Evolutionary conservation across 2,888 invertebrate species (phyloP), one percentile per base, ranked within the genome.

Genomic region (Tinea pellionella): DNA sequence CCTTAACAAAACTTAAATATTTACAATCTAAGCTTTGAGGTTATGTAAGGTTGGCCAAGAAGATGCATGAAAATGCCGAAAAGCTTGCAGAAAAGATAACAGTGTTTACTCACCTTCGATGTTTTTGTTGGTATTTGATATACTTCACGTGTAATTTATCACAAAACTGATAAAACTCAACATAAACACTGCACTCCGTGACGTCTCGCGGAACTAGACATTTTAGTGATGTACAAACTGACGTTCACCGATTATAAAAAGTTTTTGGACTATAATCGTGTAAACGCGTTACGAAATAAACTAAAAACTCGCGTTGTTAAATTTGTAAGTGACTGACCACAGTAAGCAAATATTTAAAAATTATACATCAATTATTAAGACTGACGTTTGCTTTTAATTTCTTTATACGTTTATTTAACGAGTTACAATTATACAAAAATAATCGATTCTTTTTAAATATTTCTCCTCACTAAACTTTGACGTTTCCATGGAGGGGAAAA

Each of bases 101-200:
- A 53, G 12, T 24, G 61, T 63, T 61, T 61, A 76, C 80, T 74
- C 66, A 80, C 81, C 74, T 67, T 68, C 61, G 65, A 64, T 71
- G 63, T 70, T 64, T 65, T 65, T 67, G 66, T 67, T 67, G 67
- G 64, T 68, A 66, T 71, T 68, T 66, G 67, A 65, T 68, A 68
- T 73, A 71, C 69, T 69, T 68, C 81, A 85, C 82, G 81, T 77
- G 77, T 79, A 83, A 82, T 82, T 79, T 82, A 80, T 65, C 82
- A 82, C 83, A 65, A 72, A 77, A 73, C 78, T 78, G 78, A 77
- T 69, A 74, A 80, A 73, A 74, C 71, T 70, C 69, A 70, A 82
- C 70, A 77, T 81, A 85, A 86, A 85, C 84, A 84, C 75, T 75
- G 57, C 59, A 61, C 56, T 57, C 47, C 13, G 43, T 61, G 74